Evolutionary conservation across 2,888 invertebrate genomes (phyloP).

Genomic region (Fragum whitleyi): DNA sequence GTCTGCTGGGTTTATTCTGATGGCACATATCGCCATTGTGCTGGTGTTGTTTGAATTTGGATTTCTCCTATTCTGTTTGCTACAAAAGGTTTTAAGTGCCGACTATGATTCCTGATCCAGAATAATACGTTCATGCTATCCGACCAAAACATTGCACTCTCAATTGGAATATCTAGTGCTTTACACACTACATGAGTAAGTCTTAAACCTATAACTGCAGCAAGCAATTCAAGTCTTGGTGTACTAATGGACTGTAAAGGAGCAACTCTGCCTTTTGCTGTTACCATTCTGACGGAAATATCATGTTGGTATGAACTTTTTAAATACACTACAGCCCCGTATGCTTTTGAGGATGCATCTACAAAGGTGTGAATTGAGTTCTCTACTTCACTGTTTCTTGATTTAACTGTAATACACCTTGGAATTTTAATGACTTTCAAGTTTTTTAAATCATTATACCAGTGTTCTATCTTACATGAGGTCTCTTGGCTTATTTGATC

Average conservation of each 20-base stretch:
- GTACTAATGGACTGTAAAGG: constrained; percentile 46
- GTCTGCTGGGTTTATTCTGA: constrained; percentile 35
- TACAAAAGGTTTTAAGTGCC: constrained; percentile 56
- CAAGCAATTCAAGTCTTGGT: constrained; percentile 54
- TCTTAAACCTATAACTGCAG: constrained; percentile 30
- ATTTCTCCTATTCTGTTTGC: constrained; percentile 65
- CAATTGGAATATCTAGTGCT: not conserved
- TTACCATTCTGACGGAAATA: constrained; percentile 16
- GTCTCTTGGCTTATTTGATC: not conserved
- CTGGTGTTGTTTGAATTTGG: constrained; percentile 42
- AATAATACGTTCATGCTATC: no score
- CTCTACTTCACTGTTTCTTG: constrained; percentile 7
- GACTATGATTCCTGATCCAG: constrained; percentile 48
- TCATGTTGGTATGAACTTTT: not conserved
- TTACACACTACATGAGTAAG: not conserved
- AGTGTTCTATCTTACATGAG: not conserved
- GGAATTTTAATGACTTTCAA: constrained; percentile 34
- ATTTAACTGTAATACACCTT: constrained; percentile 29
- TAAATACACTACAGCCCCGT: not conserved
- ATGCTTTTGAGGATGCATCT: constrained; percentile 51
- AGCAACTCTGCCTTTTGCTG: constrained; percentile 55
- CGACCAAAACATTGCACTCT: constrained; percentile 16
- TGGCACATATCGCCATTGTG: constrained; percentile 51
- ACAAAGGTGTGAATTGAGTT: constrained; percentile 49
- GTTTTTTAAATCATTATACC: constrained; percentile 23